Base-by-base conservation (phyloP, 2,888 invertebrate genomes). In the Argynnis bischoffii region DNA sequence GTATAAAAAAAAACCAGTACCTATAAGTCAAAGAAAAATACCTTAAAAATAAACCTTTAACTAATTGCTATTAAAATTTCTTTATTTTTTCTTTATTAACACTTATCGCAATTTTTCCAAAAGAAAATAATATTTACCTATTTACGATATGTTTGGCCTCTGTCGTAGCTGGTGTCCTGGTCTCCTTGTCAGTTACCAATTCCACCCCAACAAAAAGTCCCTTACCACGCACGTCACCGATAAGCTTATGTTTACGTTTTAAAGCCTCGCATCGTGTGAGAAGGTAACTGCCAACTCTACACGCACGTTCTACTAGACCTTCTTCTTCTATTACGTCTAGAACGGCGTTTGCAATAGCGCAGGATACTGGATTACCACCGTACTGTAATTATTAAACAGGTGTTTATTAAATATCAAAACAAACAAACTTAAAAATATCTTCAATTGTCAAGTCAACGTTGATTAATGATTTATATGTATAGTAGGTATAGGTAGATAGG, bases 321-420 rank as follows among this genome's bases (percentile, higher is more conserved):
- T 99, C 99, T 53, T 96, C 95, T 79, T 98, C 97, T 70, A 99
- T 97, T 6, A 98, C 96, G 78, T 98, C 97, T 82, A 99, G 95
- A 0, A 99, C 99, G 3, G 99, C 98, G 82, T 97, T 96, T 0
- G 98, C 98, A 60, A 99, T 97, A 0, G 99, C 99, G 84, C 99
- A 99, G 0, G 99, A 99, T 0, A 99, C 99, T 14, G 99, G 99
- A 92, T 99, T 99, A 13, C 99, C 99, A 14, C 99, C 99, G 83
- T 98, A 99, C 98, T 98, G 88, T 86, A 81, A 77, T 16, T n/a
- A 35, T 35, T 46, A 41, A 8, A 47, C 1, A 31, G n/a, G 50
- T 21, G n/a, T 1, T 60, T 15, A 51, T 13, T 5, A 31, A 26
- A 26, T 55, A 55, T 55, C n/a, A 51, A 5, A 51, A 16, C 16